Evolutionary conservation across 2,797 vertebrate species (phyloP), one percentile per base, ranked within the genome.

Genomic region (Sphenodon punctatus): DNA sequence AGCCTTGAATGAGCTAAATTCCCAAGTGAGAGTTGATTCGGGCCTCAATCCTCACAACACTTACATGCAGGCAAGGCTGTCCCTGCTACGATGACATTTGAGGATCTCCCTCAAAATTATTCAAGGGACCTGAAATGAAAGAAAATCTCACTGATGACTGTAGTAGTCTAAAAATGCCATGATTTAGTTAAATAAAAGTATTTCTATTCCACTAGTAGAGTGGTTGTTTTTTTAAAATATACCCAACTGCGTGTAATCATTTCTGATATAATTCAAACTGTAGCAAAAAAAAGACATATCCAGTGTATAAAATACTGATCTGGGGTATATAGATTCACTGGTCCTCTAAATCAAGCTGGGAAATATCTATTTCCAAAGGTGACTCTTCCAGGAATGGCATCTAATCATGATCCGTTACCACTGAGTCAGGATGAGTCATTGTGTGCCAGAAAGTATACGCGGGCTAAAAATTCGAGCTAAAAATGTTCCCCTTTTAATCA

Each of bases 341-440:
- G 72, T 16, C n/a, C 1, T 2, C 83, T 82, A 53, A 84, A 81
- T 83, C n/a, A 74, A 36, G 7, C 51, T 51, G 13, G 15, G 73
- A 81, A 88, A 78, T 48, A 72, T 48, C 10, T 53, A 19, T 70
- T 86, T 74, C 46, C 27, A 82, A 66, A 72, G 45, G 20, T 71
- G 51, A 63, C 74, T 86, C 68, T 82, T 84, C 19, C 23, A 80
- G 74, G 25, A 88, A 69, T 46, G 59, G 8, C 14, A 73, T 60
- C 41, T 71, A 80, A 77, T 80, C 34, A 39, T 68, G 64, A 71
- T 59, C 27, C 46, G 27, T 68, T 56, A 75, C 22, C 22, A 51
- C 55, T 58, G n/a, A 38, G 38, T 61, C 13, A 46, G 59, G 75
- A 3, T 51, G 59, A 59, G 41, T n/a, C 27, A 55, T 4, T 58